phyloP scores from a whole-genome alignment of 2,113 vertebrate genomes.

The Paramisgurnus dabryanus region DNA sequence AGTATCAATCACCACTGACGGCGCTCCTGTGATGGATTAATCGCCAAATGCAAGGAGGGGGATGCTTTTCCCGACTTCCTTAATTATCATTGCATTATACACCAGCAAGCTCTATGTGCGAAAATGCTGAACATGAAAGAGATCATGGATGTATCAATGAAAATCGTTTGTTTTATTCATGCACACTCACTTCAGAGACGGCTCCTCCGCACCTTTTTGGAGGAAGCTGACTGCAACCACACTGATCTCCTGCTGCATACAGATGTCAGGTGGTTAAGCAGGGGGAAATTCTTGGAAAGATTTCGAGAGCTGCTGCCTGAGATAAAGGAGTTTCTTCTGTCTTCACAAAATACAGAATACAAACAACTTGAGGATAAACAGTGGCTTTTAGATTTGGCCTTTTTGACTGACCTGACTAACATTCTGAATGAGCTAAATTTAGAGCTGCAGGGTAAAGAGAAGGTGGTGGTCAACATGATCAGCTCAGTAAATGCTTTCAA shows the following conservation, averaged over 20 bases:
- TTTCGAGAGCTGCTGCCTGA: conserved; percentile 32
- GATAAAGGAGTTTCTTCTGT: conserved; percentile 30
- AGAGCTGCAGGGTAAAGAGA: too few species aligned
- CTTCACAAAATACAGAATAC: conserved; percentile 28
- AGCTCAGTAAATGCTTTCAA: too few species aligned
- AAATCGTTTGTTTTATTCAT: conserved; percentile 36
- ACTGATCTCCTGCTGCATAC: conserved; percentile 16
- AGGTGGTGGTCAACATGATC: too few species aligned
- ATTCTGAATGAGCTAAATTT: conserved; percentile 34
- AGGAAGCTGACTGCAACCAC: conserved; percentile 38
- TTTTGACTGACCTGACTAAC: conserved; percentile 56
- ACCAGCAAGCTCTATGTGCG: conserved; percentile 41
- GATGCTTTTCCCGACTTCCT: conserved; percentile 30
- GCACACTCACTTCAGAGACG: conserved; percentile 8
- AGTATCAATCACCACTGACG: too few species aligned
- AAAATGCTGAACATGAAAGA: conserved; percentile 50
- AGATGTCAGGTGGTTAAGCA: conserved; percentile 15
- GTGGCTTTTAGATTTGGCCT: conserved; percentile 45
- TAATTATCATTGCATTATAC: conserved; percentile 48
- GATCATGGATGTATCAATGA: conserved; percentile 39
- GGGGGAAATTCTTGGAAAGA: conserved; percentile 17
- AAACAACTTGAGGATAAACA: conserved; percentile 18
- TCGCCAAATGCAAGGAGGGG: neutral
- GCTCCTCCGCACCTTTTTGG: conserved; percentile 14
- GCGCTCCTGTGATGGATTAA: too few species aligned